Evolutionary conservation across 2,113 vertebrate species (phyloP).

Genomic region (Okapia johnstoni): DNA sequence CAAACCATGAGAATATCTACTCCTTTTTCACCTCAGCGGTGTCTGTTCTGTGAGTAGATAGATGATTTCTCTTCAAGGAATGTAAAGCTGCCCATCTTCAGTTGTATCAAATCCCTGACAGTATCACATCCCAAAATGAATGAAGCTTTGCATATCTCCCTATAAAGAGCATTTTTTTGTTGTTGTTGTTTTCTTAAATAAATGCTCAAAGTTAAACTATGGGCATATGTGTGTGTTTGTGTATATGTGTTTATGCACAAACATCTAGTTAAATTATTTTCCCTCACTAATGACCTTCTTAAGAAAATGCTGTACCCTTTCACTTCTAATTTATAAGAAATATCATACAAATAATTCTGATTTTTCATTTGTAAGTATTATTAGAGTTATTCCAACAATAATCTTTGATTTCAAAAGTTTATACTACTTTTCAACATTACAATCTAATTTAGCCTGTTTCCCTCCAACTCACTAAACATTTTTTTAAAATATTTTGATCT

Average conservation of each 20-base stretch:
- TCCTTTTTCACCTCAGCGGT: background rate
- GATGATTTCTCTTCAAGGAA: background rate
- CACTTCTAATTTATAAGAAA: background rate
- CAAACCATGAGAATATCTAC: conserved; percentile 8
- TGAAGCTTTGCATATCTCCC: background rate
- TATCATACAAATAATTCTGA: background rate
- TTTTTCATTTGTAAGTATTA: background rate
- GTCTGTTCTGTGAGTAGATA: background rate
- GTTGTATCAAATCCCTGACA: background rate
- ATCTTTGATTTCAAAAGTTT: background rate
- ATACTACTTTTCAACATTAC: background rate
- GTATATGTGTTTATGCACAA: background rate
- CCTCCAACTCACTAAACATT: conserved; percentile 17
- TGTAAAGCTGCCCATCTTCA: conserved; percentile 2
- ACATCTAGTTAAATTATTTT: background rate
- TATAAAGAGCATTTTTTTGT: background rate
- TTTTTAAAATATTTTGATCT: background rate
- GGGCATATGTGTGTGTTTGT: background rate
- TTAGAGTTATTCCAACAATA: background rate
- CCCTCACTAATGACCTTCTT: background rate
- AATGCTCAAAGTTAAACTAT: background rate
- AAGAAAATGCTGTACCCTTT: background rate
- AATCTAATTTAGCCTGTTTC: background rate
- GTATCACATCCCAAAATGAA: background rate
- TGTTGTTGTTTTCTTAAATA: background rate